These are phyloP conservation scores for Austrofundulus limnaeus DNA, from an alignment of 2,113 vertebrate genomes.

Conservation along the genomic window DNA sequence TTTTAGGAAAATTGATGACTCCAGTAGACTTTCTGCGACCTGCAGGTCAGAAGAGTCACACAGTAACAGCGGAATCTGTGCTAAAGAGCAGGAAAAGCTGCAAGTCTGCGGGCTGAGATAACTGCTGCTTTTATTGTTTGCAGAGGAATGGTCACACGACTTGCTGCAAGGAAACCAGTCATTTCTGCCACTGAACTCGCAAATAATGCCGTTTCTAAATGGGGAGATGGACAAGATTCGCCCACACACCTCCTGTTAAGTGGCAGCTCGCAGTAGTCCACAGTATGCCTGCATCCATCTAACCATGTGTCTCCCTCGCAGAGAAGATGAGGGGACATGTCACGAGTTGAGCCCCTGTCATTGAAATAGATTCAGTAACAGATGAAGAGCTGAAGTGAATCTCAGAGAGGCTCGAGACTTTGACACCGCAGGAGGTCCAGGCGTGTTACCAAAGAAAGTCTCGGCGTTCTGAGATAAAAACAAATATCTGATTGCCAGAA, in stretches of 20 bases:
- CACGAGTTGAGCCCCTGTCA: slow-evolving; percentile 51
- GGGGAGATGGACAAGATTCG: slow-evolving; percentile 66
- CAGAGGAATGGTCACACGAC: slow-evolving; percentile 64
- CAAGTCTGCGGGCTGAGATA: slow-evolving; percentile 74
- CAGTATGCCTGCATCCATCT: slow-evolving; percentile 58
- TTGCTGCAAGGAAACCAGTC: slow-evolving; percentile 70
- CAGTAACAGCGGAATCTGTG: slow-evolving; percentile 67
- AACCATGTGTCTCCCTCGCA: slow-evolving; percentile 53
- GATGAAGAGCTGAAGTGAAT: slow-evolving; percentile 59
- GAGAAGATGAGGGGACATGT: slow-evolving; percentile 57
- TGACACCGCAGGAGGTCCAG: slow-evolving; percentile 51
- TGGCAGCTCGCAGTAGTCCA: slow-evolving; percentile 60
- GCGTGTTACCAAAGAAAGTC: slow-evolving; percentile 34
- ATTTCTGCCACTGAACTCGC: slow-evolving; percentile 73
- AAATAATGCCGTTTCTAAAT: slow-evolving; percentile 77
- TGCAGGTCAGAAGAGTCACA: slow-evolving; percentile 53
- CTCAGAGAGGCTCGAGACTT: slow-evolving; percentile 44
- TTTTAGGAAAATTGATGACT: slow-evolving; percentile 30
- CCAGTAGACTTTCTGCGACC: slow-evolving; percentile 38
- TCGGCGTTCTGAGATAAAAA: slow-evolving; percentile 35
- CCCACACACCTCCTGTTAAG: slow-evolving; percentile 77
- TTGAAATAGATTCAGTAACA: slow-evolving; percentile 61
- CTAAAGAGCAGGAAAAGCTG: slow-evolving; percentile 74
- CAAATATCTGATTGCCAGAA: slow-evolving; percentile 15
- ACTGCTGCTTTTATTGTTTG: slow-evolving; percentile 70